A percentile compares a stretch with the other conserved stretches of the same genome.
Evolutionary conservation across 2,797 vertebrate species (phyloP).

Genomic region (Tauraco hartlaubi): DNA sequence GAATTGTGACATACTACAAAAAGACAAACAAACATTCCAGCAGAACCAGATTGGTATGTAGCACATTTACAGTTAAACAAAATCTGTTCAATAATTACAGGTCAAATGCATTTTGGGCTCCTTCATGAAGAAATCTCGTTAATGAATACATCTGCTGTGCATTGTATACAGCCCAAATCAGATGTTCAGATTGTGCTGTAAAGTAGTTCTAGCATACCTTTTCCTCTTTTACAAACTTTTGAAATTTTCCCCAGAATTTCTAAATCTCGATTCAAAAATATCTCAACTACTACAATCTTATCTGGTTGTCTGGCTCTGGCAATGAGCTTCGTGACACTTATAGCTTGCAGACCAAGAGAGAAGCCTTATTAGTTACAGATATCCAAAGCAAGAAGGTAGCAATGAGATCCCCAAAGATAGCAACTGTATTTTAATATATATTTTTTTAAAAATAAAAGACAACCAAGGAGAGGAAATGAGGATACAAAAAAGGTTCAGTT

Average conservation of each 20-base stretch:
- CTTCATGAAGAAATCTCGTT: neutral
- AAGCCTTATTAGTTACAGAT: neutral
- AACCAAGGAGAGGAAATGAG: neutral
- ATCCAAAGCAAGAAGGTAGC: neutral
- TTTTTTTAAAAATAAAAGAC: neutral
- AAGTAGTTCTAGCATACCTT: neutral
- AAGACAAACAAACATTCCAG: neutral
- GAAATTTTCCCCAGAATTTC: neutral
- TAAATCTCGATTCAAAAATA: neutral
- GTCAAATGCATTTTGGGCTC: conserved; percentile 14
- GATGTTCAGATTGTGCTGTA: neutral
- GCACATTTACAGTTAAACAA: conserved; percentile 41
- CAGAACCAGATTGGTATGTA: conserved; percentile 3
- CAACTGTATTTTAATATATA: neutral
- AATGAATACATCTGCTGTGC: conserved; percentile 8
- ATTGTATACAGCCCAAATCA: neutral
- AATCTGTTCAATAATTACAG: conserved; percentile 49
- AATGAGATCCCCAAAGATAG: neutral
- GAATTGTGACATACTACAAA: neutral
- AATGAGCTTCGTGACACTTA: neutral
- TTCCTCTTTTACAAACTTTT: neutral
- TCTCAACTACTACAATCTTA: neutral
- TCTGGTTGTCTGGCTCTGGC: neutral
- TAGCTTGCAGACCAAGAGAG: neutral
- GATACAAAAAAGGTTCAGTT: neutral